Conservation (phyloP, 2,113 vertebrate genomes). For the Aspidoscelis tigris region DNA sequence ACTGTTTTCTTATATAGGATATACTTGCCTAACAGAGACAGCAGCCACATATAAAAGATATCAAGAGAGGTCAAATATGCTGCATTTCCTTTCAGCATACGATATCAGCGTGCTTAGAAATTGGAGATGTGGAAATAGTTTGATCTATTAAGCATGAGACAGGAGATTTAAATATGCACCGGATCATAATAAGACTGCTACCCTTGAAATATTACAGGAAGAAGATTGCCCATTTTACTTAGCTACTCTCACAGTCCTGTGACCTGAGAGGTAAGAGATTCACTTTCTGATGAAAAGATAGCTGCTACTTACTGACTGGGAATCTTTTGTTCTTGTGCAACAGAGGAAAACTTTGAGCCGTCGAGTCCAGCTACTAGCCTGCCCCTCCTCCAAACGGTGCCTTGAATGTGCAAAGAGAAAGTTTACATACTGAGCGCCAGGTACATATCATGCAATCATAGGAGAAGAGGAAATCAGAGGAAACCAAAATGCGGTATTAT, state of each 20-base stretch:
- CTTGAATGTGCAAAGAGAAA: constrained; percentile 66
- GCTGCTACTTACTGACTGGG: constrained; percentile 89
- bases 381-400: constrained; percentile 95
- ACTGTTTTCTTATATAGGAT: not conserved
- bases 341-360: constrained; percentile 97
- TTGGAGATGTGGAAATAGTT: not conserved
- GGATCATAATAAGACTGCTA: not conserved
- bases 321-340: constrained; percentile 96
- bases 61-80: not conserved
- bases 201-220: not conserved
- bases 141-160: constrained; percentile 1
- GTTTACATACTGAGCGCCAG: not conserved
- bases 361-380: constrained; percentile 97
- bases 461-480: accelerated
- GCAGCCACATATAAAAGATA: not conserved
- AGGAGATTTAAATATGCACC: not conserved
- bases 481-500: accelerated
- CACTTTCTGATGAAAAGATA: not conserved
- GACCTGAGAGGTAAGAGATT: not conserved
- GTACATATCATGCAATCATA: not conserved
- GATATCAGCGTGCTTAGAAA: not conserved
- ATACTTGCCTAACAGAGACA: not conserved
- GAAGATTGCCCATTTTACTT: not conserved
- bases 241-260: not conserved
- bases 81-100: not conserved